Base-by-base conservation (phyloP, 2,888 invertebrate genomes). In the Apodemia mormo region DNA sequence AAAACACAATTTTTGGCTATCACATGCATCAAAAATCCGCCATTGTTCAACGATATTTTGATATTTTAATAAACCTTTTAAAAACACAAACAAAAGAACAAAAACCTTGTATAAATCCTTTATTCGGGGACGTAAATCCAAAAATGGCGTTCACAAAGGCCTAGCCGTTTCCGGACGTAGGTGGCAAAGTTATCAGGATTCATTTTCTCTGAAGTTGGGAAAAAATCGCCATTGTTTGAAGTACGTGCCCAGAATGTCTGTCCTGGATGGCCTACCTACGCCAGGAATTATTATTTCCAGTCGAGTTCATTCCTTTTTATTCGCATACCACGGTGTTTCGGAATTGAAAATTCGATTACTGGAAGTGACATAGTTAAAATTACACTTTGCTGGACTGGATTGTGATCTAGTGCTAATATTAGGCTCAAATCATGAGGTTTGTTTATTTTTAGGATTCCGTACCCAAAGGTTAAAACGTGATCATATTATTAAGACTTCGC, bases 181-280 rank as follows among this genome's bases (percentile, higher is more conserved):
- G 79, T 80, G 81, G 76, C 81, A 61, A 76, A 78, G 75, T 78
- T 71, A 75, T 74, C 74, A 71, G 74, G 71, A 71, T 67, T 79
- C 76, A 79, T 81, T 82, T 81, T 82, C 81, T 78, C 82, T 79
- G 84, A 83, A 83, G 81, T 76, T 73, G 77, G 76, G 80, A 83
- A 86, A 87, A 87, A 86, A 78, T 82, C 76, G 79, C 85, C 83
- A 87, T 88, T 89, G 88, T 88, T 80, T 83, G 81, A 82, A 84
- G 78, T 85, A 87, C 87, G 89, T 87, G 89, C 81, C 80, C 72
- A 56, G 85, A 85, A 85, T 87, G 80, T 77, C 82, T 84, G 84
- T 74, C 81, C 76, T 74, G 78, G 82, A 83, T 83, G 82, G 84
- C 75, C 67, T 67, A 67, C 66, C 81, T 77, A 79, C 76, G 78